Conservation (phyloP, 2,113 vertebrate genomes). For the Eretmochelys imbricata region DNA sequence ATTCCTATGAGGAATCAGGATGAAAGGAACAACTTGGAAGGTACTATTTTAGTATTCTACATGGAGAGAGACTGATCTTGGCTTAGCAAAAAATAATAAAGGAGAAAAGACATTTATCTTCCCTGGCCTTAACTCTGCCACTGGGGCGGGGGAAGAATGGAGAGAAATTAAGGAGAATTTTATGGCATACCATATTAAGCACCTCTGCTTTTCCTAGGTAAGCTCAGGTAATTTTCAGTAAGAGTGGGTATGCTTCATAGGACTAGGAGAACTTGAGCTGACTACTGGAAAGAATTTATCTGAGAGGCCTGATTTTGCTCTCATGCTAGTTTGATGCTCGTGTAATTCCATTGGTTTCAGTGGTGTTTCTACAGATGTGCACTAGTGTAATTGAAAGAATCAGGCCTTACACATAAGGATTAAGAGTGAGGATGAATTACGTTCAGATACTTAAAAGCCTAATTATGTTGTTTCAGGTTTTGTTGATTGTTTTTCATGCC, state of each 20-base stretch:
- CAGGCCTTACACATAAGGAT: not conserved
- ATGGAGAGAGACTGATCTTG: not conserved
- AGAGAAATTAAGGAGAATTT: not conserved
- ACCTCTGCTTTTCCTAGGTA: constrained; percentile 22
- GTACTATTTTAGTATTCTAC: not conserved
- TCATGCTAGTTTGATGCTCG: not conserved
- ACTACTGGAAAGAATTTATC: not conserved
- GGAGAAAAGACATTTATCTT: not conserved
- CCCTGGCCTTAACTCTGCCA: not conserved
- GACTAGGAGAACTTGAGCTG: not conserved
- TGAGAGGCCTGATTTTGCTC: not conserved
- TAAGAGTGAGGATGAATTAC: not conserved
- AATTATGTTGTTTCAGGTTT: not conserved
- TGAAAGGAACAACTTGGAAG: not conserved
- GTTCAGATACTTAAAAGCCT: not conserved
- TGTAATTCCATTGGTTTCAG: constrained; percentile 37
- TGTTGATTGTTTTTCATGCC: not conserved
- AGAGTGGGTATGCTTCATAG: constrained; percentile 16
- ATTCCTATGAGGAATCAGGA: not conserved
- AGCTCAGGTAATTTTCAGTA: constrained; percentile 40
- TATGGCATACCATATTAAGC: not conserved
- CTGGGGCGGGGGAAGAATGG: not conserved
- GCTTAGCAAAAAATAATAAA: constrained; percentile 12
- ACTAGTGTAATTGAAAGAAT: not conserved
- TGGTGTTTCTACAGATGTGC: constrained; percentile 17